Evolutionary conservation across 2,797 vertebrate genomes (phyloP).

Genomic region (Acestrorhynchus altus): DNA sequence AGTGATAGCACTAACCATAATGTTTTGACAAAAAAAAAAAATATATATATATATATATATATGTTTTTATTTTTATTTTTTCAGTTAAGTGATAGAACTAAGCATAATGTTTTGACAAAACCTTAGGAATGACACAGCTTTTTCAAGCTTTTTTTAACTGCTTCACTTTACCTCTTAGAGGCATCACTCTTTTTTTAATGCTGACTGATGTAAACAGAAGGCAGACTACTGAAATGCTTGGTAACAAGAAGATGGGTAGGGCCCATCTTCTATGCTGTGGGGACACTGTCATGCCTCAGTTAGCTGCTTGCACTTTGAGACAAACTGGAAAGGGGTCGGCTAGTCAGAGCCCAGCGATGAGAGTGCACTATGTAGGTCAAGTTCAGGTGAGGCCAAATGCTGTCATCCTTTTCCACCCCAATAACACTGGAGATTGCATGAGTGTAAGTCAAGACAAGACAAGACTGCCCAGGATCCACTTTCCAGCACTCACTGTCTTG

Average conservation of each 20-base stretch:
- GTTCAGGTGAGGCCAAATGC: slow-evolving; percentile 39
- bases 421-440: slow-evolving; percentile 67
- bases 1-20: too few species aligned
- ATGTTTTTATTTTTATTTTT: too few species aligned
- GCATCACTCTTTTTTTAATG: neutral
- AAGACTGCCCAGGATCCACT: slow-evolving; percentile 40
- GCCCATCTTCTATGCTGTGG: neutral
- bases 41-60: too few species aligned
- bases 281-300: neutral
- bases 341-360: slow-evolving; percentile 20
- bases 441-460: slow-evolving; percentile 62
- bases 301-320: neutral
- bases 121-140: too few species aligned
- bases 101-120: too few species aligned
- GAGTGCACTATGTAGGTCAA: slow-evolving; percentile 43
- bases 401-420: slow-evolving; percentile 75
- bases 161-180: neutral
- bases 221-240: neutral
- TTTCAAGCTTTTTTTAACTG: too few species aligned
- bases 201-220: neutral
- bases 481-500: slow-evolving; percentile 31
- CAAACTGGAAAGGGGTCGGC: neutral
- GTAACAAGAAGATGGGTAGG: too few species aligned
- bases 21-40: too few species aligned
- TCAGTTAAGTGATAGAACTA: too few species aligned